Evolutionary conservation across 2,888 invertebrate species (phyloP).

Genomic region (Lasioglossum lativentre): DNA sequence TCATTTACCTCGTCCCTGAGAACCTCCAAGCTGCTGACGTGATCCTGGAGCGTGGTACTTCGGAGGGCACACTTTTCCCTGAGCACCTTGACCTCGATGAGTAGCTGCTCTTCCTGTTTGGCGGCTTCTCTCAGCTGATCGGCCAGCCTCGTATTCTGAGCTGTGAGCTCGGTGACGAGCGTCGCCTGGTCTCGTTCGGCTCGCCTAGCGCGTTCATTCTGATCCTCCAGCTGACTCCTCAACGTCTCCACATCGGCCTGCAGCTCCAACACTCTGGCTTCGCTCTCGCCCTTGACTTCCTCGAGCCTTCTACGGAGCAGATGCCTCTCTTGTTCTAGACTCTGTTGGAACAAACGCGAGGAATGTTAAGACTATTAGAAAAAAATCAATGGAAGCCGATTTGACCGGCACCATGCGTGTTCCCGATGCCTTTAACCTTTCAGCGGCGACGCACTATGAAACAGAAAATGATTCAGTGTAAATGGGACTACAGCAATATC

Average conservation of each 20-base stretch:
- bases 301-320: constrained; percentile 93
- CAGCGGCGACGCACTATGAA: not conserved
- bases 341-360: constrained; percentile 85
- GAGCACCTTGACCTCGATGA: constrained; percentile 92
- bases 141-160: constrained; percentile 95
- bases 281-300: constrained; percentile 94
- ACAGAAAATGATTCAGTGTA: not conserved
- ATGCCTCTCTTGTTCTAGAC: constrained; percentile 97
- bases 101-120: constrained; percentile 91
- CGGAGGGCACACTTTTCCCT: constrained; percentile 94
- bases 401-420: not conserved
- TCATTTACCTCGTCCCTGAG: constrained; percentile 91
- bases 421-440: constrained; percentile 13
- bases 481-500: not conserved
- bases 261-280: constrained; percentile 93
- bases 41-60: constrained; percentile 93
- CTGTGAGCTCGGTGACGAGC: constrained; percentile 93
- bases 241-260: constrained; percentile 95
- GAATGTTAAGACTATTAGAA: constrained; percentile 40
- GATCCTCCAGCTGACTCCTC: constrained; percentile 89
- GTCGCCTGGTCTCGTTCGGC: constrained; percentile 92
- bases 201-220: constrained; percentile 85
- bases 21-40: constrained; percentile 94
- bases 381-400: constrained; percentile 54
- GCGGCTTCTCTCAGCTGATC: constrained; percentile 94